Percentiles rank a stretch among this genome's conserved stretches.
Evolutionary conservation across 2,888 invertebrate species (phyloP).

Genomic region (Melanostoma scalare): DNA sequence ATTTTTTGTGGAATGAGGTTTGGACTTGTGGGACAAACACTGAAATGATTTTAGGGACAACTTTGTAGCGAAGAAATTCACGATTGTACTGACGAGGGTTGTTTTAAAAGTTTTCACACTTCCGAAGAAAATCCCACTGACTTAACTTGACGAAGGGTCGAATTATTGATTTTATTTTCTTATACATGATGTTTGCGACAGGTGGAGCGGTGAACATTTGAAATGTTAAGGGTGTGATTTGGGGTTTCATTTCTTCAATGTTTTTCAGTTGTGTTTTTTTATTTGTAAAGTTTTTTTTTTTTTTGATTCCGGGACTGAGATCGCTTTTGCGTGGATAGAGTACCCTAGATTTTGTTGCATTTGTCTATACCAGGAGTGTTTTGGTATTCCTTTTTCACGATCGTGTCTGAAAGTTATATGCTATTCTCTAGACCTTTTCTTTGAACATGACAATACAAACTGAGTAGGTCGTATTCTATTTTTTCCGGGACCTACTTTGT

Average conservation of each 20-base stretch:
- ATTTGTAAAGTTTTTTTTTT: background rate
- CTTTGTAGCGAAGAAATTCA: conserved; percentile 50
- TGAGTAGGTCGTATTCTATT: no score
- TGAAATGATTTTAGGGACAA: conserved; percentile 37
- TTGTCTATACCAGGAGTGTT: no score
- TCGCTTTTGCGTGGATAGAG: no score
- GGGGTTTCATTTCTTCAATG: conserved; percentile 57
- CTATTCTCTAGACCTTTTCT: no score
- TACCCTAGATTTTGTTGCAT: no score
- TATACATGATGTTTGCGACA: conserved; percentile 35
- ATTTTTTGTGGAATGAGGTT: conserved; percentile 24
- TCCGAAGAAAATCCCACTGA: conserved; percentile 37
- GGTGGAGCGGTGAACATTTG: conserved; percentile 51
- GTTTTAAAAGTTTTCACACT: conserved; percentile 66
- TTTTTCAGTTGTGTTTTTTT: background rate
- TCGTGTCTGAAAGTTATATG: no score
- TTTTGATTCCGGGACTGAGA: background rate
- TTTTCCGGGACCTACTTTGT: no score
- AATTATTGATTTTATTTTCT: conserved; percentile 79
- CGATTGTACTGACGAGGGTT: conserved; percentile 61
- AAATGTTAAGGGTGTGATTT: conserved; percentile 51
- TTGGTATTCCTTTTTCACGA: no score
- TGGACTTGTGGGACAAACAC: conserved; percentile 35
- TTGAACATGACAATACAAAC: no score
- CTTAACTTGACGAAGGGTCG: conserved; percentile 77